Evolutionary conservation across 2,797 vertebrate genomes (phyloP).

Genomic region (Xyrichtys novacula): DNA sequence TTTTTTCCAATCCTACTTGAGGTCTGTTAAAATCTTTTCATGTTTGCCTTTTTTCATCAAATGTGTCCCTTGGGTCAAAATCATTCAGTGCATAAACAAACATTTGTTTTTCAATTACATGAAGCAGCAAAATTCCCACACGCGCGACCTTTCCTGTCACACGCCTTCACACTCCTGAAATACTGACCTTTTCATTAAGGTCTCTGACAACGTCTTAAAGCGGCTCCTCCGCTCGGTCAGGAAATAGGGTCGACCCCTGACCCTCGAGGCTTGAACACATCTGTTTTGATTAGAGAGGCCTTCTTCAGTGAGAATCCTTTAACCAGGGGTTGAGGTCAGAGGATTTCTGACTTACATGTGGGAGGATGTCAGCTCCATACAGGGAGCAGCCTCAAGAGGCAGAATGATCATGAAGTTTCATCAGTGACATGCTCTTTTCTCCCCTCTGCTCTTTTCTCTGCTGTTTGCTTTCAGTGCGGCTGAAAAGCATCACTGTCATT

Average conservation of each 20-base stretch:
- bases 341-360: conserved; percentile 12
- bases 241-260: conserved; percentile 1
- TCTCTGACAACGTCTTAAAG: not conserved
- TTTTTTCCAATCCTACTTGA: no score
- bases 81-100: not conserved
- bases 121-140: not conserved
- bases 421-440: not conserved
- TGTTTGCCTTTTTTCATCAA: no score
- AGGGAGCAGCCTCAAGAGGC: conserved; percentile 2
- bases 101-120: not conserved
- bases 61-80: not conserved
- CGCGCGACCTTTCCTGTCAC: not conserved
- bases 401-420: not conserved
- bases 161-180: not conserved
- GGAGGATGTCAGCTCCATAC: not conserved
- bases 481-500: conserved; percentile 35
- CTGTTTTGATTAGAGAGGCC: conserved; percentile 6
- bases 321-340: conserved; percentile 9
- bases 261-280: conserved; percentile 8
- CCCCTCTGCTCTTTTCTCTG: conserved; percentile 10
- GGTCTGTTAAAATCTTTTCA: no score
- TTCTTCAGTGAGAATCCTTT: conserved; percentile 11
- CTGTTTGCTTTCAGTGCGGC: conserved; percentile 2
- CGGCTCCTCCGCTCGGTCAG: not conserved
- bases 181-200: not conserved